These are phyloP conservation scores for Aporophyla lueneburgensis DNA, from an alignment of 2,888 invertebrate genomes.

Conservation along the genomic window DNA sequence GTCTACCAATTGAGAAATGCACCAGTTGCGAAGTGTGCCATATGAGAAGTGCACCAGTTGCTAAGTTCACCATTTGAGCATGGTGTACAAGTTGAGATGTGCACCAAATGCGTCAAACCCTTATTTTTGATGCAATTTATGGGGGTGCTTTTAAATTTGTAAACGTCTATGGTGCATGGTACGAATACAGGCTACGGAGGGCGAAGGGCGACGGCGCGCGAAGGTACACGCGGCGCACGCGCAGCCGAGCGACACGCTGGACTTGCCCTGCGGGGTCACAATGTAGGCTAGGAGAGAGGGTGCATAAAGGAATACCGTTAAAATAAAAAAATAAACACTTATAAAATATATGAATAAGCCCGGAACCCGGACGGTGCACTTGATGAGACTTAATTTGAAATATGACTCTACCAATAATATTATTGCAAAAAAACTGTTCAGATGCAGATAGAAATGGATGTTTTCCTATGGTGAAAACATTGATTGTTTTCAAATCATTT, in stretches of 20 bases:
- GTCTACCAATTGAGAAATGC: no score
- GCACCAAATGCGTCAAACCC: no score
- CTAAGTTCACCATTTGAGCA: no score
- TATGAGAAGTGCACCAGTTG: no score
- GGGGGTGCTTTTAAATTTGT: slow-evolving; percentile 11
- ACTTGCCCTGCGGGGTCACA: slow-evolving; percentile 50
- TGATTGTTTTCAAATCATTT: background rate
- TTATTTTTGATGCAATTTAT: slow-evolving; percentile 34
- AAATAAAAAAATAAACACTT: background rate
- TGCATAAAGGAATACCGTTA: background rate
- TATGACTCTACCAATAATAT: background rate
- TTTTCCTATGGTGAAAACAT: background rate
- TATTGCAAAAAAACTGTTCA: background rate
- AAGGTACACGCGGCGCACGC: slow-evolving; percentile 36
- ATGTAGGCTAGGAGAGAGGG: slow-evolving; percentile 21
- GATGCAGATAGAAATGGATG: background rate
- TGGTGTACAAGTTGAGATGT: no score
- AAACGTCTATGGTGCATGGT: slow-evolving; percentile 26
- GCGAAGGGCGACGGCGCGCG: slow-evolving; percentile 36
- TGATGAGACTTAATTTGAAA: background rate
- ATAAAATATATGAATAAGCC: background rate
- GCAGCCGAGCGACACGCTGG: slow-evolving; percentile 47
- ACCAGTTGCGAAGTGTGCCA: no score
- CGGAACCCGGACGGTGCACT: background rate
- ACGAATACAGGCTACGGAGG: slow-evolving; percentile 9